Conservation (phyloP, 2,113 vertebrate genomes). For the Leptobrachium leishanense region DNA sequence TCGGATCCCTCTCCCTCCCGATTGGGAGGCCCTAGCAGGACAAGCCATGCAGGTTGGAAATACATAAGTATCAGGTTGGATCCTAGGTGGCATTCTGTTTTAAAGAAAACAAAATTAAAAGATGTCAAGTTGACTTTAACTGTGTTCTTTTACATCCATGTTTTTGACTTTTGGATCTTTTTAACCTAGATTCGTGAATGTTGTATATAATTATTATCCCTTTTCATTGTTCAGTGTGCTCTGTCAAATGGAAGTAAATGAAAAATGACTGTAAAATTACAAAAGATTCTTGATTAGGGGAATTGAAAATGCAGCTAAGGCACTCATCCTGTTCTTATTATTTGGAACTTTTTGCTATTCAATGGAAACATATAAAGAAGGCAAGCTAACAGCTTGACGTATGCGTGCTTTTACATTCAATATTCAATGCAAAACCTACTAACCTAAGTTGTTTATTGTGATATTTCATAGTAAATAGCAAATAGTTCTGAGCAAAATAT, state of each 20-base stretch:
- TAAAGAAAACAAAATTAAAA: constrained; percentile 25
- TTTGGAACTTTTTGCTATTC: constrained; percentile 35
- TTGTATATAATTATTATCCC: constrained; percentile 13
- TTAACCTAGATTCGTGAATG: constrained; percentile 20
- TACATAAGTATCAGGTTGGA: neutral
- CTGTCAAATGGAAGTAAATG: constrained; percentile 29
- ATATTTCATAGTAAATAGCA: neutral
- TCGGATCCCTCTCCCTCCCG: too few relatives aligned
- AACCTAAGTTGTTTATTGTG: constrained; percentile 21
- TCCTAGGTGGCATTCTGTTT: constrained; percentile 2
- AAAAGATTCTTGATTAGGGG: constrained; percentile 31
- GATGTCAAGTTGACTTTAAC: constrained; percentile 30
- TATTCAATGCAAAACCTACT: constrained; percentile 25
- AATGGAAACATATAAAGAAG: constrained; percentile 25
- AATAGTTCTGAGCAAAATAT: too few relatives aligned
- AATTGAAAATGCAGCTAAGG: constrained; percentile 29
- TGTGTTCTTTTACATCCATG: constrained; percentile 26
- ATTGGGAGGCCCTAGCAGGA: too few relatives aligned
- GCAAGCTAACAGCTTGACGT: constrained; percentile 36
- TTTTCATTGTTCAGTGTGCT: constrained; percentile 16
- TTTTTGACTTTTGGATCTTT: constrained; percentile 16
- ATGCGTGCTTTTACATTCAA: constrained; percentile 12
- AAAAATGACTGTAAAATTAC: constrained; percentile 29
- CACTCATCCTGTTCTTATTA: constrained; percentile 16
- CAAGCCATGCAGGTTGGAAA: neutral